Conservation (phyloP, 2,113 vertebrate species). For the Ammodytes marinus region DNA sequence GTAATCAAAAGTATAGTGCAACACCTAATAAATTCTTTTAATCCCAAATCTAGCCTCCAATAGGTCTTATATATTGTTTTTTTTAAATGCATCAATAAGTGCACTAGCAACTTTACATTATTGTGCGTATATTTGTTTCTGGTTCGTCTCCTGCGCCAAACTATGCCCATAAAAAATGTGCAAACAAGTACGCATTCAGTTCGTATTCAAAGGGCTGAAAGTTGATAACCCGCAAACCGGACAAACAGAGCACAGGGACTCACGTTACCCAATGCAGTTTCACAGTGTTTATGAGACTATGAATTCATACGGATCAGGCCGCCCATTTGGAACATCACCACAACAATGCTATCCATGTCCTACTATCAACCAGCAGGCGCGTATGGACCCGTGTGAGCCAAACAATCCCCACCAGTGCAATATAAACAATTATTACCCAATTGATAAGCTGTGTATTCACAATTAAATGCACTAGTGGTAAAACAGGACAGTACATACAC, state of each 20-base stretch:
- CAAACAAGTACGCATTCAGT: conserved; percentile 7
- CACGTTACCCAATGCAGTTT: neutral
- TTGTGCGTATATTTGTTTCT: neutral
- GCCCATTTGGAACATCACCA: conserved; percentile 19
- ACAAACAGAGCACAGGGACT: conserved; percentile 6
- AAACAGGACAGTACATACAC: no score
- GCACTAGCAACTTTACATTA: neutral
- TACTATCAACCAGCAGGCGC: conserved; percentile 2
- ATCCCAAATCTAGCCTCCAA: conserved; percentile 36
- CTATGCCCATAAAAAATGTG: conserved; percentile 1
- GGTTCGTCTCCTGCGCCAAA: neutral
- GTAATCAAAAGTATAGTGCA: conserved; percentile 65
- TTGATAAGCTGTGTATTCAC: neutral
- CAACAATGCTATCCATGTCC: conserved; percentile 3
- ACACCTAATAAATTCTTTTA: conserved; percentile 77
- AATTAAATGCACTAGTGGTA: neutral
- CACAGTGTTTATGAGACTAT: conserved; percentile 49
- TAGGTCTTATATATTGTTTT: conserved; percentile 11
- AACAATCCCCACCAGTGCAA: neutral
- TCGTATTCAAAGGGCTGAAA: conserved; percentile 16
- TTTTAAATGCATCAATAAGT: neutral
- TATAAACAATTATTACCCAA: neutral
- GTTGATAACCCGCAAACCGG: neutral
- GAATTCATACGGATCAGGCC: conserved; percentile 19
- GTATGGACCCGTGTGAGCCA: conserved; percentile 5